phyloP scores from a whole-genome alignment of 2,797 vertebrate genomes.

The Hypotaenidia philippensis region DNA sequence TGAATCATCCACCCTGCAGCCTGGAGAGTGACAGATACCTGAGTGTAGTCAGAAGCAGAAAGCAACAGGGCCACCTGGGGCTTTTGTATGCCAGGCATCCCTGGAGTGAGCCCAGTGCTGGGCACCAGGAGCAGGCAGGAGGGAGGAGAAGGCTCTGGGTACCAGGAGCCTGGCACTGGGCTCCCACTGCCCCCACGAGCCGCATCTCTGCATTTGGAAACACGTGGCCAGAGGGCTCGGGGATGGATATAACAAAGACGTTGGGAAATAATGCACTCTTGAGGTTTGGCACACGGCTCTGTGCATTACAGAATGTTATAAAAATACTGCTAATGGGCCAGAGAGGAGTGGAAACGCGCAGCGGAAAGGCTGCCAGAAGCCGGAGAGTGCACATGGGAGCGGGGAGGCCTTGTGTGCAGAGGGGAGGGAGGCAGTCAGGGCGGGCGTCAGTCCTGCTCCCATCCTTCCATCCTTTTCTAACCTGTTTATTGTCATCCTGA shows the following conservation, averaged over 20 bases:
- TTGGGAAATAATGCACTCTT: conserved; percentile 69
- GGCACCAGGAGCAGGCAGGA: not conserved
- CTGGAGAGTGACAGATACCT: not conserved
- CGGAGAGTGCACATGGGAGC: not conserved
- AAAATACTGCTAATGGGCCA: conserved; percentile 69
- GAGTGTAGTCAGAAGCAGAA: not conserved
- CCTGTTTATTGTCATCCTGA: not conserved
- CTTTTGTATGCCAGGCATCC: not conserved
- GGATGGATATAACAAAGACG: conserved; percentile 50
- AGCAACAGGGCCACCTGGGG: fast-evolving
- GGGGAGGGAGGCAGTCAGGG: conserved; percentile 29
- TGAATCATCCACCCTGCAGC: not conserved
- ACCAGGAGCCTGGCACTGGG: fast-evolving
- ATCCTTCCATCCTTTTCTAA: not conserved
- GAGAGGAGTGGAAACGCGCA: conserved; percentile 43
- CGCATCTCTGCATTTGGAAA: not conserved
- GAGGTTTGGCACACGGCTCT: conserved; percentile 67
- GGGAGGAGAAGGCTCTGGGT: not conserved
- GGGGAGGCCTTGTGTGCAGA: conserved; percentile 47
- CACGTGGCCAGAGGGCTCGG: fast-evolving
- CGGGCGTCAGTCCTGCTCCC: not conserved
- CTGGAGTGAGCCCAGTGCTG: not conserved
- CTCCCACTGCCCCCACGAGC: not conserved
- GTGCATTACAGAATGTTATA: conserved; percentile 70
- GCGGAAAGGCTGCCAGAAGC: conserved; percentile 58